A percentile compares a stretch with the other conserved stretches of the same genome.
Conservation (phyloP, 2,113 vertebrate species). For the Pyrgilauda ruficollis region DNA sequence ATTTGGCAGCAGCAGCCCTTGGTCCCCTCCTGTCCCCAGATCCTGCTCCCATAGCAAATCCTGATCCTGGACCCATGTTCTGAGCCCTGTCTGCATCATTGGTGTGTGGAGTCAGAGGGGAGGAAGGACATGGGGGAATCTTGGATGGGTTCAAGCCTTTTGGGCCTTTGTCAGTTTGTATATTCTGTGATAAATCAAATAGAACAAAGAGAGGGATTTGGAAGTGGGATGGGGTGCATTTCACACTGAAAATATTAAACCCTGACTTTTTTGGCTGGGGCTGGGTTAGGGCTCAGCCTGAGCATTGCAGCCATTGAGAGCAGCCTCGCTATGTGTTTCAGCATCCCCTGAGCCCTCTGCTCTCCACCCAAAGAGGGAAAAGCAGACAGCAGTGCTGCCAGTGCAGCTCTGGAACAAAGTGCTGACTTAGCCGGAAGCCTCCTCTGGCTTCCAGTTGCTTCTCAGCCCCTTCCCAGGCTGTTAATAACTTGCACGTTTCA, state of each 20-base stretch:
- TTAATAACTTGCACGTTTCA: not conserved
- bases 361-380: not conserved
- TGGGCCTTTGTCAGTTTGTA: not conserved
- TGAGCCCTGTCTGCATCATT: not conserved
- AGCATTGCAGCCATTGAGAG: accelerated
- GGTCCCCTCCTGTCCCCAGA: accelerated
- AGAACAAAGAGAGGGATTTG: not conserved
- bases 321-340: accelerated
- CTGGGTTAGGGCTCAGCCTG: not conserved
- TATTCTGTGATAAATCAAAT: not conserved
- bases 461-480: not conserved
- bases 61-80: not conserved
- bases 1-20: not conserved
- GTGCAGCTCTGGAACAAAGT: not conserved
- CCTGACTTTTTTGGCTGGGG: not conserved
- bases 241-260: not conserved
- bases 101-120: not conserved
- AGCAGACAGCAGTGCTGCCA: not conserved
- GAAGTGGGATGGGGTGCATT: not conserved
- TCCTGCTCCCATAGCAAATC: not conserved
- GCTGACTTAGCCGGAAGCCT: not conserved
- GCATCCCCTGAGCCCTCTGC: not conserved
- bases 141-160: not conserved
- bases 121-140: not conserved
- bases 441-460: not conserved